Conservation (phyloP, 37 sponge, comb jelly and placozoan genomes). For the Petrosia ficiformis region DNA sequence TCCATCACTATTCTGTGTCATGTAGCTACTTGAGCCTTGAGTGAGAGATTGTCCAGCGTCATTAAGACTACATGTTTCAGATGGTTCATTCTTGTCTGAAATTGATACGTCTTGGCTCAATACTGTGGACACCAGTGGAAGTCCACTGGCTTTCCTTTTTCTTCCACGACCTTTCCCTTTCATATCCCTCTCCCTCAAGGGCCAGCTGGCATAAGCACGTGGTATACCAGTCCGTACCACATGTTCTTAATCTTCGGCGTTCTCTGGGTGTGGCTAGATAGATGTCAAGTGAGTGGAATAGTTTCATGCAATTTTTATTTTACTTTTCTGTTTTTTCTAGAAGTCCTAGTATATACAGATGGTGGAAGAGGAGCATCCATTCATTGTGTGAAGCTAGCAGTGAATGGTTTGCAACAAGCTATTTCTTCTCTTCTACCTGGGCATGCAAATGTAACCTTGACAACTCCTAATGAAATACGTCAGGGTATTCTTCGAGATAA, state of each 20-base stretch:
- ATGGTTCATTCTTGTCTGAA: too few relatives aligned
- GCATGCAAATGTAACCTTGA: constrained; percentile 2
- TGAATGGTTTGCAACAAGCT: constrained; percentile 27
- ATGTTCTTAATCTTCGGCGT: neutral
- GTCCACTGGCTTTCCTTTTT: neutral
- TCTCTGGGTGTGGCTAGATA: neutral
- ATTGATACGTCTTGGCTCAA: neutral
- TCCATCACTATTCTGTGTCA: constrained; percentile 3
- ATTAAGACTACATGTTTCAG: too few relatives aligned
- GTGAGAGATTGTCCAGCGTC: too few relatives aligned
- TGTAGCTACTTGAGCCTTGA: too few relatives aligned
- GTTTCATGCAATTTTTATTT: neutral
- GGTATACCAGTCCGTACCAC: neutral
- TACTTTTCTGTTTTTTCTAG: neutral
- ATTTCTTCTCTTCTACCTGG: neutral
- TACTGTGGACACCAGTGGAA: neutral
- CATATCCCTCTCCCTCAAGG: neutral
- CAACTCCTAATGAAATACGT: constrained; percentile 46
- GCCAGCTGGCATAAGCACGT: neutral
- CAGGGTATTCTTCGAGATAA: constrained; percentile 6
- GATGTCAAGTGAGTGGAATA: neutral
- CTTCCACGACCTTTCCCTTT: neutral
- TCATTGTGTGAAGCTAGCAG: constrained; percentile 43
- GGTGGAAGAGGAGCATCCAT: constrained; percentile 53
- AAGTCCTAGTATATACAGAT: constrained; percentile 67